Percentiles rank a stretch among this genome's conserved stretches.
phyloP scores from a whole-genome alignment of 2,113 vertebrate genomes.

The Perca flavescens region DNA sequence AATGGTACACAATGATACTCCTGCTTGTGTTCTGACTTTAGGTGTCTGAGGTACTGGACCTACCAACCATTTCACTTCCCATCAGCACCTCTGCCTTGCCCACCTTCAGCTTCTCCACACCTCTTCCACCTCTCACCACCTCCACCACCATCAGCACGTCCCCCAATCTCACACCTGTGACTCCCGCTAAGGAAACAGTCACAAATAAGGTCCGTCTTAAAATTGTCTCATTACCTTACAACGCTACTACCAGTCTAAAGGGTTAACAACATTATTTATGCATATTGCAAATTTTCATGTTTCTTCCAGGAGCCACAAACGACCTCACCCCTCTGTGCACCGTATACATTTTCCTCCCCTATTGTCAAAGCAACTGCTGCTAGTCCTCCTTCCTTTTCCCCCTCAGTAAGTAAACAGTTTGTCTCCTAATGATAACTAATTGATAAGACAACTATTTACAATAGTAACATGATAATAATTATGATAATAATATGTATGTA shows the following conservation, averaged over 20 bases:
- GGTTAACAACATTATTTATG: neutral
- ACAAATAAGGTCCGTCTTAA: conserved; percentile 70
- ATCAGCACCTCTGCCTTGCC: conserved; percentile 88
- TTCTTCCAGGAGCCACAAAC: conserved; percentile 66
- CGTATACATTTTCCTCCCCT: conserved; percentile 95
- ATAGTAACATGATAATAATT: neutral
- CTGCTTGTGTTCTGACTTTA: conserved; percentile 42
- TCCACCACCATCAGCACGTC: conserved; percentile 65
- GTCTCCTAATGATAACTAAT: neutral
- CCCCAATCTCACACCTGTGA: conserved; percentile 63
- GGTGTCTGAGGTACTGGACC: conserved; percentile 86
- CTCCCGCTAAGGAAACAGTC: conserved; percentile 56
- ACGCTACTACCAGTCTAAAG: neutral
- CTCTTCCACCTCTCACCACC: conserved; percentile 69
- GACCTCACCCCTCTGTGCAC: conserved; percentile 79
- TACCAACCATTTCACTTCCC: conserved; percentile 91
- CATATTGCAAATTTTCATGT: neutral
- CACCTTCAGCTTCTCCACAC: conserved; percentile 89
- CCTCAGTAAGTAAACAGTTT: conserved; percentile 87
- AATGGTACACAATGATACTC: neutral
- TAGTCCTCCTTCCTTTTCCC: conserved; percentile 88
- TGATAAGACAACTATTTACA: neutral
- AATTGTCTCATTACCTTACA: too few species aligned
- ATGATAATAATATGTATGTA: neutral
- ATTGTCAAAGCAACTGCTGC: conserved; percentile 95